A percentile compares a stretch with the other conserved stretches of the same genome.
These are phyloP conservation scores for Dasyprocta punctata DNA, from an alignment of 2,113 vertebrate species.

Conservation along the genomic window DNA sequence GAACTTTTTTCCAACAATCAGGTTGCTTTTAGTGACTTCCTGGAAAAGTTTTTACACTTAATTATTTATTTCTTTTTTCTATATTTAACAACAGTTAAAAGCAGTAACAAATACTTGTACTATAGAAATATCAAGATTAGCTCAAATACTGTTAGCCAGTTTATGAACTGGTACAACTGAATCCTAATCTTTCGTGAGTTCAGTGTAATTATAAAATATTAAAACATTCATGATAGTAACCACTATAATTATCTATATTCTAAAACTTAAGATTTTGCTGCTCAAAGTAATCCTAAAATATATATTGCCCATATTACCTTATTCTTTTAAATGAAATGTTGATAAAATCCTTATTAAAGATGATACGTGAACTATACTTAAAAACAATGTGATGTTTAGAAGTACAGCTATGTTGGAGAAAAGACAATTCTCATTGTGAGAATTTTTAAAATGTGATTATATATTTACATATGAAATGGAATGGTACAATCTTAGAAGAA, in stretches of 20 bases:
- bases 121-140: neutral
- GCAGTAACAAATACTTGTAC: neutral
- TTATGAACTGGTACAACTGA: neutral
- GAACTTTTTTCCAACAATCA: slow-evolving; percentile 28
- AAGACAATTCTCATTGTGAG: neutral
- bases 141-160: neutral
- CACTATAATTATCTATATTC: neutral
- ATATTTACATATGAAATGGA: neutral
- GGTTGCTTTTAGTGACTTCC: slow-evolving; percentile 7
- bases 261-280: slow-evolving; percentile 42
- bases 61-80: slow-evolving; percentile 35
- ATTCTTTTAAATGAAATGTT: slow-evolving; percentile 35
- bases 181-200: slow-evolving; percentile 19
- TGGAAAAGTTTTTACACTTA: slow-evolving; percentile 19
- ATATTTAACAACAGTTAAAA: neutral
- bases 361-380: neutral
- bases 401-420: neutral
- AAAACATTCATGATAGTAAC: neutral
- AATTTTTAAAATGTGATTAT: slow-evolving; percentile 18
- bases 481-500: slow-evolving; percentile 26
- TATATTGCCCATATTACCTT: slow-evolving; percentile 3
- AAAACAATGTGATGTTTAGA: neutral
- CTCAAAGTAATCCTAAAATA: neutral
- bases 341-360: neutral
- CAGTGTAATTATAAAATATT: neutral